Base-by-base conservation (phyloP, 2,797 vertebrate species). In the Acrocephalus scirpaceus region DNA sequence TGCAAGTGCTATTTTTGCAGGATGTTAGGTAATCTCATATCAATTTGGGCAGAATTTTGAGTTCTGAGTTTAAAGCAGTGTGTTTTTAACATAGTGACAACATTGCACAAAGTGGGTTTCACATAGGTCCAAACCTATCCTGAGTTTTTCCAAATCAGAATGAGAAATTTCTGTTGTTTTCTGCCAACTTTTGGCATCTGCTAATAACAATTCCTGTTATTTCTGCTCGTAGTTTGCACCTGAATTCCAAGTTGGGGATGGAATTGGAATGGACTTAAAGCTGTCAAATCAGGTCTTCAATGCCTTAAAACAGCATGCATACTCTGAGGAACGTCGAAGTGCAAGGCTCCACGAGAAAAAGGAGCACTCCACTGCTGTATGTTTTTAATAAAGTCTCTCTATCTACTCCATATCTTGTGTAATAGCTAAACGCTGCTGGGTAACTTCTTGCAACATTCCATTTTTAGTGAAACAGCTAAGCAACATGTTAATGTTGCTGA, bases 221-320 rank as follows among this genome's bases (percentile, higher is more conserved):
- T 67, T 96, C 56, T 94, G 2, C 48, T 93, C 40, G 32, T 95
- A 99, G 99, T 99, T 99, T 97, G 99, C 98, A 50, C 99, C 99
- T 4, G 99, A 98, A 93, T 98, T 99, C 86, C 99, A 98, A 17
- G 99, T 99, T 40, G 99, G 99, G 1, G 99, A 99, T 92, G 99
- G 99, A 61, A 96, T 99, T 88, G 98, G 99, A 86, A 99, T 99
- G 99, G 99, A 99, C 96, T 98, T 99, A 96, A 99, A 99, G 96
- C 81, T 99, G 58, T 99, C 99, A 96, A 99, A 99, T 88, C 99
- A 99, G 42, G 99, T 99, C 79, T 99, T 99, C 81, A 99, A 99
- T 96, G 98, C 98, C 61, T 98, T 99, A 97, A 99, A 99, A 97
- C 99, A 98, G 72, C 99, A 99, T 66, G 99, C 99, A 12, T 98